A percentile compares a stretch with the other conserved stretches of the same genome.
phyloP scores from a whole-genome alignment of 2,888 invertebrate species.

The Cosmorhoe ocellata region DNA sequence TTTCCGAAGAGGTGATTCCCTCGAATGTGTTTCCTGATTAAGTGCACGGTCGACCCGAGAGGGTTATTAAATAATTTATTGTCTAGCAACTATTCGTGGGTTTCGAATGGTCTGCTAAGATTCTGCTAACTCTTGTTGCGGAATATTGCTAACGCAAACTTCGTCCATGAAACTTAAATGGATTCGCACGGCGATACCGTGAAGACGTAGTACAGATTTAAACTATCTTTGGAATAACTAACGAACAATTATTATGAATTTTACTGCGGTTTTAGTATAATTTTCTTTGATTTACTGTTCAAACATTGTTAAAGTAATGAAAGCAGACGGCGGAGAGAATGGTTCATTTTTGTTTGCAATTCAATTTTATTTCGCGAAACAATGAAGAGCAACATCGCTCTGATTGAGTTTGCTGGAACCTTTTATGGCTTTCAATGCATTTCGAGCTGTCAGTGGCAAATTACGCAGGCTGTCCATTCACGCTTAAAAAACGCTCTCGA shows the following conservation, averaged over 20 bases:
- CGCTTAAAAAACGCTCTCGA: slow-evolving; percentile 80
- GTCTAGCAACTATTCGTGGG: slow-evolving; percentile 70
- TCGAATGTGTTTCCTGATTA: slow-evolving; percentile 71
- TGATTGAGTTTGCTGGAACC: slow-evolving; percentile 74
- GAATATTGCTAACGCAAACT: slow-evolving; percentile 66
- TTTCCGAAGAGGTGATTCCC: slow-evolving; percentile 73
- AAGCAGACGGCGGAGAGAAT: not conserved
- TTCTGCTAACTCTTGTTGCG: slow-evolving; percentile 64
- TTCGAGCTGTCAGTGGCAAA: slow-evolving; percentile 77
- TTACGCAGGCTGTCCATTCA: slow-evolving; percentile 78
- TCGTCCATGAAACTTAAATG: slow-evolving; percentile 63
- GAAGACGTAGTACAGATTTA: slow-evolving; percentile 40
- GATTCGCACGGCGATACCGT: slow-evolving; percentile 53
- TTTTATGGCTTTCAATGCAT: slow-evolving; percentile 78
- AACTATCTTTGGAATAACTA: slow-evolving; percentile 24
- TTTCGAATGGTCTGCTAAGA: slow-evolving; percentile 67
- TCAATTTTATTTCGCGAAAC: slow-evolving; percentile 36
- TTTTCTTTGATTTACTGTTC: slow-evolving; percentile 5
- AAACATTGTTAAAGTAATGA: slow-evolving; percentile 1
- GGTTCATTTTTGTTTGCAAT: slow-evolving; percentile 26
- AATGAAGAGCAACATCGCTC: slow-evolving; percentile 50
- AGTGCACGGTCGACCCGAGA: slow-evolving; percentile 64
- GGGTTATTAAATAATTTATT: slow-evolving; percentile 81
- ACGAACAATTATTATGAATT: slow-evolving; percentile 13
- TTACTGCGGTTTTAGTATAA: slow-evolving; percentile 8